Evolutionary conservation across 37 sponge, comb jelly and placozoan species (phyloP).

Genomic region (Crambe crambe): DNA sequence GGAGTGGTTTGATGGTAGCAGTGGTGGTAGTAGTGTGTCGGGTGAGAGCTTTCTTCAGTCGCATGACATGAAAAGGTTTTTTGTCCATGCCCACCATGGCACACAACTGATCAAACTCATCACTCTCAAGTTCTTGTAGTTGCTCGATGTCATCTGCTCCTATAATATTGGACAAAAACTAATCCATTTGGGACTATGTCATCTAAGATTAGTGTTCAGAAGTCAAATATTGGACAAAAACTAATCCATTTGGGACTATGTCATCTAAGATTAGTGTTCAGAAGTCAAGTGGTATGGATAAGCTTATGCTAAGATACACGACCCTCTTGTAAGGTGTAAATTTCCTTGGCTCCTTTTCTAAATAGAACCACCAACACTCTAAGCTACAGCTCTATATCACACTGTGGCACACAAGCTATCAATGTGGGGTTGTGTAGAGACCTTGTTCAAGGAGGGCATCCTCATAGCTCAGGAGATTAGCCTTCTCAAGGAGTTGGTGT

Average conservation of each 20-base stretch:
- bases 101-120: conserved; percentile 50
- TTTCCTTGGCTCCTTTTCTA: no score
- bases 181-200: not conserved
- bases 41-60: conserved; percentile 66
- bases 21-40: conserved; percentile 19
- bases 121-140: conserved; percentile 51
- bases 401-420: no score
- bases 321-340: no score
- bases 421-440: no score
- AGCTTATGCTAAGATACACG: no score
- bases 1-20: not conserved
- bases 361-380: no score
- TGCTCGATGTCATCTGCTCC: conserved; percentile 83
- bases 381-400: no score
- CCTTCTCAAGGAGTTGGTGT: conserved; percentile 30
- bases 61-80: conserved; percentile 75
- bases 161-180: not conserved
- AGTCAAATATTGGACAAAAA: not conserved
- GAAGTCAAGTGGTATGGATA: no score
- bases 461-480: conserved; percentile 68
- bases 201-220: not conserved
- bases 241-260: no score
- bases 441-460: conserved; percentile 62
- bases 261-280: no score
- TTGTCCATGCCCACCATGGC: conserved; percentile 59